These are phyloP conservation scores for Calephelis perditalis DNA, from an alignment of 2,888 invertebrate species.

Conservation along the genomic window DNA sequence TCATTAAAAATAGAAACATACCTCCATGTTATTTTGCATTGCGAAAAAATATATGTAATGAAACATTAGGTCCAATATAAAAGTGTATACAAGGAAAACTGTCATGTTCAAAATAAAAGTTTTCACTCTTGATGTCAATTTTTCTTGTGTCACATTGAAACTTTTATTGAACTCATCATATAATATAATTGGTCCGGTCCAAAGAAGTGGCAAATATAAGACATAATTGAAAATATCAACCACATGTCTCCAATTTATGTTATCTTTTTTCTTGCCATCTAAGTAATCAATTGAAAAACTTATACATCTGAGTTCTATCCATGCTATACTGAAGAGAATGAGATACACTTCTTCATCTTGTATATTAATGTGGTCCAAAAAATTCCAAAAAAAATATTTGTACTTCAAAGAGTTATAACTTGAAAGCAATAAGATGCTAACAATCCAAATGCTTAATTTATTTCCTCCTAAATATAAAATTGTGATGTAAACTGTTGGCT, in stretches of 20 bases:
- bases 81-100: slow-evolving; percentile 82
- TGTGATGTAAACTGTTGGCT: slow-evolving; percentile 73
- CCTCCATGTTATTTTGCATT: slow-evolving; percentile 82
- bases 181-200: slow-evolving; percentile 90
- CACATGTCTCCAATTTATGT: slow-evolving; percentile 35
- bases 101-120: slow-evolving; percentile 64
- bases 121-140: slow-evolving; percentile 47
- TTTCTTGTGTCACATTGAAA: slow-evolving; percentile 43
- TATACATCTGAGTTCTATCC: slow-evolving; percentile 86
- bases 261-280: slow-evolving; percentile 36
- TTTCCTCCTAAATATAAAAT: slow-evolving; percentile 64
- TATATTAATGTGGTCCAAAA: slow-evolving; percentile 58
- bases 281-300: slow-evolving; percentile 83
- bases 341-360: slow-evolving; percentile 75
- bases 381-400: slow-evolving; percentile 62
- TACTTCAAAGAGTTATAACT: slow-evolving; percentile 71
- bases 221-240: slow-evolving; percentile 83
- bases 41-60: slow-evolving; percentile 92
- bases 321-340: slow-evolving; percentile 78
- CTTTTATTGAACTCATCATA: slow-evolving; percentile 83
- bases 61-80: slow-evolving; percentile 82
- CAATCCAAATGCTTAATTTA: slow-evolving; percentile 74
- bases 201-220: slow-evolving; percentile 90
- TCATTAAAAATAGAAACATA: slow-evolving; percentile 39
- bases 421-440: slow-evolving; percentile 66